These are phyloP conservation scores for Ctenopoma multispine DNA, from an alignment of 2,797 vertebrate species.

Conservation along the genomic window DNA sequence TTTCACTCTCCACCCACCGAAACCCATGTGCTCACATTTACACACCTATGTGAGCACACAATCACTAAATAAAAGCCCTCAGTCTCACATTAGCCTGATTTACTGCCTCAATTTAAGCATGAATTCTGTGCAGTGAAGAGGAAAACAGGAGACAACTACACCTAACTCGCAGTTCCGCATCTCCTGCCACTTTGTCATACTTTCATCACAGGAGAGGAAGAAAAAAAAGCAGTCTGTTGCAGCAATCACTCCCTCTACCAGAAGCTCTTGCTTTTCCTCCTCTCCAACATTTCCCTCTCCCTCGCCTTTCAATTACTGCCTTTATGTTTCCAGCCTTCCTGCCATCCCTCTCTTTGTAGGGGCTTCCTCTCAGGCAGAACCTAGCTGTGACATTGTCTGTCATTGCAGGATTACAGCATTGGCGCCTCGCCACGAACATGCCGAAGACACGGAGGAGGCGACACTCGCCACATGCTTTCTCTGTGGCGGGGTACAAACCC, in stretches of 20 bases:
- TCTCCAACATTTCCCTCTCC: constrained; percentile 41
- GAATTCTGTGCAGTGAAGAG: constrained; percentile 61
- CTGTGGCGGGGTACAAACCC: constrained; percentile 49
- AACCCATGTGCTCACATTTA: constrained; percentile 10
- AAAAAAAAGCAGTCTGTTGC: constrained; percentile 19
- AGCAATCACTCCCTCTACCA: constrained; percentile 40
- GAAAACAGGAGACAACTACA: constrained; percentile 67
- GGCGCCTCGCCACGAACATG: constrained; percentile 62
- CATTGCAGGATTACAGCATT: constrained; percentile 67
- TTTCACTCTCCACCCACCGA: neutral
- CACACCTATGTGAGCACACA: constrained; percentile 46
- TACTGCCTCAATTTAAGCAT: constrained; percentile 64
- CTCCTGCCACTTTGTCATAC: constrained; percentile 68
- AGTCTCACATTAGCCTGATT: constrained; percentile 70
- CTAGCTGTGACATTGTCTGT: constrained; percentile 75
- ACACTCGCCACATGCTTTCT: constrained; percentile 45
- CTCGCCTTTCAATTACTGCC: constrained; percentile 66
- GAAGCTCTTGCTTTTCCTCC: constrained; percentile 24
- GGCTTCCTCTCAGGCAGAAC: constrained; percentile 65
- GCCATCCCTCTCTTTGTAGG: constrained; percentile 53
- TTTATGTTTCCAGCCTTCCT: constrained; percentile 55
- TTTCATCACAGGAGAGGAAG: constrained; percentile 46
- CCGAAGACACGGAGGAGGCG: constrained; percentile 53
- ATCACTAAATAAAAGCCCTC: constrained; percentile 50
- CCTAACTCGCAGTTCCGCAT: constrained; percentile 45